Evolutionary conservation across 1,140 invertebrate species (phyloP).

Genomic region (Leptinotarsa defecta): DNA sequence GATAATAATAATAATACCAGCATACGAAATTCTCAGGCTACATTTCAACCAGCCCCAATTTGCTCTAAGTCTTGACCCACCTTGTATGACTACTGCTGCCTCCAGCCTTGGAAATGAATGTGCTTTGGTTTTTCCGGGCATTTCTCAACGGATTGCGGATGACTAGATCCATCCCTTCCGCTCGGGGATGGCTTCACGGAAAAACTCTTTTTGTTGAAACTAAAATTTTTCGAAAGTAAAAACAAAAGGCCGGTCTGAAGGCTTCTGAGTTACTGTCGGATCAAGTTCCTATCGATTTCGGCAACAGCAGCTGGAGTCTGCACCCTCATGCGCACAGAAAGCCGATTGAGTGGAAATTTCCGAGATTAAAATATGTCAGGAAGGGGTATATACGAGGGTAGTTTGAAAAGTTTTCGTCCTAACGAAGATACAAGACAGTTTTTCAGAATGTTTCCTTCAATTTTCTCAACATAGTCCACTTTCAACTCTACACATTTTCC

Average conservation of each 20-base stretch:
- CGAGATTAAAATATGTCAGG: not conserved
- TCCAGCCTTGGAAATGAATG: constrained; percentile 21
- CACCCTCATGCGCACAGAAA: not conserved
- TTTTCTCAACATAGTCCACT: too few species aligned
- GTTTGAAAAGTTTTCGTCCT: too few species aligned
- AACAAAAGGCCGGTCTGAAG: not conserved
- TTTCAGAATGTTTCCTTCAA: too few species aligned
- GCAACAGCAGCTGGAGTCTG: constrained; percentile 8
- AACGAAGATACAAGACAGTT: too few species aligned
- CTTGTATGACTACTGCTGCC: constrained; percentile 17
- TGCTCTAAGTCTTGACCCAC: not conserved
- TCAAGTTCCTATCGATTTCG: not conserved
- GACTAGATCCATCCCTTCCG: constrained; percentile 22
- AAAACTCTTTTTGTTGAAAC: constrained; percentile 9
- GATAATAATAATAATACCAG: not conserved
- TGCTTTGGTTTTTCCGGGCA: constrained; percentile 20
- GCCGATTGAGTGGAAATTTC: constrained; percentile 8
- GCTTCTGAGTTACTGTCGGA: not conserved
- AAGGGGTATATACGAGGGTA: too few species aligned
- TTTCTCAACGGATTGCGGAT: constrained; percentile 10
- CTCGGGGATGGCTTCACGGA: constrained; percentile 13
- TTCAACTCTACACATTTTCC: too few species aligned
- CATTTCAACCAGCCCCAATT: too few species aligned
- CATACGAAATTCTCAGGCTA: not conserved
- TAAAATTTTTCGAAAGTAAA: too few species aligned